phyloP scores from a whole-genome alignment of 1,140 invertebrate species.

The Plutomurus gul region DNA sequence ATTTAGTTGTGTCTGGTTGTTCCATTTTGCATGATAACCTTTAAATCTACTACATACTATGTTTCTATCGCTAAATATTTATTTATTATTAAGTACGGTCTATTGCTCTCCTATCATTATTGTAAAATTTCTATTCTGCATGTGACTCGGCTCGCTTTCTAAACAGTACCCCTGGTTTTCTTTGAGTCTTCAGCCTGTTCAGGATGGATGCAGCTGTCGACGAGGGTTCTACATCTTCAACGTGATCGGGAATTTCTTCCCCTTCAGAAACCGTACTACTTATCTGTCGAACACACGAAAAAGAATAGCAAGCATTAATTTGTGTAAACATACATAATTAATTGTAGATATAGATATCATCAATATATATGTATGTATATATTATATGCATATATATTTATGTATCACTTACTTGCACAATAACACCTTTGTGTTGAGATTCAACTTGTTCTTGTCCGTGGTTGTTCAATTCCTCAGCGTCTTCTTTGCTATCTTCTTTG shows the following conservation, averaged over 20 bases:
- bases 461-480: conserved; percentile 11
- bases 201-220: conserved; percentile 49
- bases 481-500: conserved; percentile 8
- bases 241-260: conserved; percentile 39
- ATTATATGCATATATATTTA: background rate
- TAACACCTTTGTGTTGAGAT: conserved; percentile 46
- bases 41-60: too few species aligned
- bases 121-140: background rate
- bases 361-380: background rate
- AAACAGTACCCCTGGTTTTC: conserved; percentile 51
- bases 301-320: background rate
- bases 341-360: background rate
- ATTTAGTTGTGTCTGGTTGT: background rate
- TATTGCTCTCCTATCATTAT: conserved; percentile 25
- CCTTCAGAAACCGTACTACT: conserved; percentile 51
- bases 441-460: conserved; percentile 31
- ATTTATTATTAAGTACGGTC: conserved; percentile 12
- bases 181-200: conserved; percentile 48
- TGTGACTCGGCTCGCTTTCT: conserved; percentile 21
- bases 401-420: conserved; percentile 42
- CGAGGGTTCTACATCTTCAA: background rate
- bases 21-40: background rate
- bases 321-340: background rate
- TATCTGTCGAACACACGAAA: conserved; percentile 37
- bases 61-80: too few species aligned